These are phyloP conservation scores for Neopipo cinnamomea DNA, from an alignment of 2,113 vertebrate genomes.

Conservation along the genomic window DNA sequence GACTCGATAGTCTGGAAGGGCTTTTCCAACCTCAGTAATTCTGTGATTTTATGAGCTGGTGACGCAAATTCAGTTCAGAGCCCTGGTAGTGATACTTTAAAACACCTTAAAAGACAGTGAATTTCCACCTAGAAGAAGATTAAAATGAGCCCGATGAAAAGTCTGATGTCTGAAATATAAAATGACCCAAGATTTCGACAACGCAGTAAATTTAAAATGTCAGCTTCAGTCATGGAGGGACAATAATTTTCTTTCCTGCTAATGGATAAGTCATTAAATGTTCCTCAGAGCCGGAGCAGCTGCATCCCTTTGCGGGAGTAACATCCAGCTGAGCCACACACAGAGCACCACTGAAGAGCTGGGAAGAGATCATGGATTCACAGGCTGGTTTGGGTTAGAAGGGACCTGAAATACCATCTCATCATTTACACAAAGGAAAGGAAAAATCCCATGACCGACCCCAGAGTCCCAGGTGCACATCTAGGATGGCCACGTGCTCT, in stretches of 20 bases:
- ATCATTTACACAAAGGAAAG: too few relatives aligned
- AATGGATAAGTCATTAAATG: neutral
- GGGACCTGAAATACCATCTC: neutral
- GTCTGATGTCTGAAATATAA: neutral
- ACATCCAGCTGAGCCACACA: fast-evolving
- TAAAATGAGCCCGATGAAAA: neutral
- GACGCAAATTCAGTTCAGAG: neutral
- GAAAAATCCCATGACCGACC: fast-evolving
- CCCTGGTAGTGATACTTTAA: neutral
- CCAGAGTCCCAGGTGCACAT: neutral
- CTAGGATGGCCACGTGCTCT: neutral
- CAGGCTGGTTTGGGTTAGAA: neutral
- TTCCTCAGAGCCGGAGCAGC: neutral
- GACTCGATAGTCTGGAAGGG: fast-evolving
- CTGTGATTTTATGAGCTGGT: neutral
- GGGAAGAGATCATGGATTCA: neutral
- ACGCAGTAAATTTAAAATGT: neutral
- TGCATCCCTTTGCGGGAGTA: neutral
- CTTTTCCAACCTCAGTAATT: neutral
- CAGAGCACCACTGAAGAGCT: fast-evolving
- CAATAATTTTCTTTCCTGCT: neutral
- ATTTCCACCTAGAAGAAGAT: neutral
- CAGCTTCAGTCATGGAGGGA: neutral
- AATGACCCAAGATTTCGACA: neutral
- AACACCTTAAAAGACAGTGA: neutral